These are phyloP conservation scores for Drosophila algonquin DNA, from an alignment of 2,888 invertebrate species.

Conservation along the genomic window DNA sequence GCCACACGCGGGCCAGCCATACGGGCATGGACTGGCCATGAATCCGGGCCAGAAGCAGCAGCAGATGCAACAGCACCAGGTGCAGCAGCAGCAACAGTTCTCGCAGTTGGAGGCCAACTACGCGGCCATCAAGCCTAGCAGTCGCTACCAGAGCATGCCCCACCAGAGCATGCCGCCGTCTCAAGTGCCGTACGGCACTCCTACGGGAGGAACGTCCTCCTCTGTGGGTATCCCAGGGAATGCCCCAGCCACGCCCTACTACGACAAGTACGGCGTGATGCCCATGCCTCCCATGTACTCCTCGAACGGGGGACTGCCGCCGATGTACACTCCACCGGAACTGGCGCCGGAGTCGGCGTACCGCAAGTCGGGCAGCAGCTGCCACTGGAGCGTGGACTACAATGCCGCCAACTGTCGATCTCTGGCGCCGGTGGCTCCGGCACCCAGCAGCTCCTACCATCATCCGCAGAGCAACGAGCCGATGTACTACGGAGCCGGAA, in stretches of 20 bases:
- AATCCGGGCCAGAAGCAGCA: conserved; percentile 23
- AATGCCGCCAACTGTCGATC: conserved; percentile 63
- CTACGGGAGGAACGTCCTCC: background rate
- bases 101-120: conserved; percentile 71
- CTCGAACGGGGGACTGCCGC: conserved; percentile 46
- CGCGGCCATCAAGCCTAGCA: conserved; percentile 69
- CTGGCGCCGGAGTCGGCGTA: conserved; percentile 52
- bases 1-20: too few relatives aligned
- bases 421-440: conserved; percentile 47
- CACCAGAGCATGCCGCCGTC: conserved; percentile 32
- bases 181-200: conserved; percentile 9
- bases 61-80: conserved; percentile 26
- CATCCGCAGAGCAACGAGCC: conserved; percentile 51
- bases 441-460: conserved; percentile 48
- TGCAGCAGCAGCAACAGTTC: conserved; percentile 33
- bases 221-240: conserved; percentile 4
- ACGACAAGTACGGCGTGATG: conserved; percentile 73
- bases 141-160: conserved; percentile 56
- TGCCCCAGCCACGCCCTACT: conserved; percentile 47
- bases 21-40: conserved; percentile 19
- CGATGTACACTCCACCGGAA: conserved; percentile 65
- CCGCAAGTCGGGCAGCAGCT: conserved; percentile 62
- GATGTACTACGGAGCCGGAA: conserved; percentile 50
- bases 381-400: conserved; percentile 76
- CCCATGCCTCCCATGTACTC: conserved; percentile 70